Evolutionary conservation across 2,797 vertebrate genomes (phyloP).

Genomic region (Cryptoprocta ferox): DNA sequence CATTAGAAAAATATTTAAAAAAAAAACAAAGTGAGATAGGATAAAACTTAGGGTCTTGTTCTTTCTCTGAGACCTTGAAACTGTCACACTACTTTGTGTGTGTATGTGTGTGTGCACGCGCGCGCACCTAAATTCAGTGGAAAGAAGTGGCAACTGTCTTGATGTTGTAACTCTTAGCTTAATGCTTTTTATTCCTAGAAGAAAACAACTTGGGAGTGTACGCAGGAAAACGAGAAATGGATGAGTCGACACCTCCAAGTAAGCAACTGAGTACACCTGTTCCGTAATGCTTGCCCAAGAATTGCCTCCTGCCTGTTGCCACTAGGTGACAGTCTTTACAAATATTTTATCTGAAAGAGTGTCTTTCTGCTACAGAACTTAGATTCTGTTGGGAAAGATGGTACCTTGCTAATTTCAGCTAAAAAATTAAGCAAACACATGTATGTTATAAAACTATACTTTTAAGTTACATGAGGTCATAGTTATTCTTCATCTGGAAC

Average conservation of each 20-base stretch:
- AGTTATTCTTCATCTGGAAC: conserved; percentile 3
- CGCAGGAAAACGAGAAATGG: neutral
- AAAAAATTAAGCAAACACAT: neutral
- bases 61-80: conserved; percentile 2
- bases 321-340: conserved; percentile 76
- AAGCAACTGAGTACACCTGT: neutral
- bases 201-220: neutral
- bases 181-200: neutral
- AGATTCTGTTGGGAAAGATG: neutral
- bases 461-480: neutral
- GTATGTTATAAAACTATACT: neutral
- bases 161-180: neutral
- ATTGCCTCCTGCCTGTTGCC: conserved; percentile 41
- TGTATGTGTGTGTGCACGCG: neutral
- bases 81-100: neutral
- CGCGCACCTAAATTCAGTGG: neutral
- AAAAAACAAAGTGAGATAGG: neutral
- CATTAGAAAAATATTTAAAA: too few relatives aligned
- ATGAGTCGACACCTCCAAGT: neutral
- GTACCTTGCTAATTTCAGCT: neutral
- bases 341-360: conserved; percentile 53
- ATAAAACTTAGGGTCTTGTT: neutral
- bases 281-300: neutral
- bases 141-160: neutral
- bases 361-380: neutral